These are phyloP conservation scores for Limenitis camilla DNA, from an alignment of 2,888 invertebrate genomes.

Conservation along the genomic window DNA sequence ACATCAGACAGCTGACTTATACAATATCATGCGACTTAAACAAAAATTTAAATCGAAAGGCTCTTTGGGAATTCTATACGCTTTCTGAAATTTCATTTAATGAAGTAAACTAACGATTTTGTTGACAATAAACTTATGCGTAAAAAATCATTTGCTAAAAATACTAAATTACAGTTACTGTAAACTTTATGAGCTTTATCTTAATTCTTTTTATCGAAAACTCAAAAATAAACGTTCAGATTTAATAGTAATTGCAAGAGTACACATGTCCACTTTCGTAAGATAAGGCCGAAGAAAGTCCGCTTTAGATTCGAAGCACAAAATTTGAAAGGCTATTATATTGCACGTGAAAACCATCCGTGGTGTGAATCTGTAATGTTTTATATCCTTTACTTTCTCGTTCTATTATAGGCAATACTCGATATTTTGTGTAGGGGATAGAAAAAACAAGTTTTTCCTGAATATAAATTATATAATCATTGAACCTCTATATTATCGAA, in stretches of 20 bases:
- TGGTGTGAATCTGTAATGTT: constrained; percentile 46
- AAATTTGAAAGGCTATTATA: constrained; percentile 42
- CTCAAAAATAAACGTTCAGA: background rate
- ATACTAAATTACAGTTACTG: too few relatives aligned
- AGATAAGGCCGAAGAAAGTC: constrained; percentile 43
- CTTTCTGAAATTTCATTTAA: too few relatives aligned
- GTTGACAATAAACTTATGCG: too few relatives aligned
- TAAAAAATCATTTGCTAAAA: too few relatives aligned
- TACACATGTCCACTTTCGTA: constrained; percentile 33
- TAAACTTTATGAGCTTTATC: too few relatives aligned
- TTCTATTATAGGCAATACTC: constrained; percentile 13
- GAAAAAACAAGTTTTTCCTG: background rate
- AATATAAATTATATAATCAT: too few relatives aligned
- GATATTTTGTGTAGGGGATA: background rate
- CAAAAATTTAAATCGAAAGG: too few relatives aligned
- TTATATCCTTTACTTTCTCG: constrained; percentile 23
- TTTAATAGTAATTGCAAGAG: background rate
- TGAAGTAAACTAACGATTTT: too few relatives aligned
- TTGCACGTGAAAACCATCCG: constrained; percentile 58
- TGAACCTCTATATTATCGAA: too few relatives aligned
- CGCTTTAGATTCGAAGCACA: constrained; percentile 44
- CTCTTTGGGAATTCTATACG: too few relatives aligned
- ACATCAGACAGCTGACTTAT: too few relatives aligned
- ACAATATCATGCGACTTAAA: too few relatives aligned
- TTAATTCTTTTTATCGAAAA: background rate